phyloP scores from a whole-genome alignment of 2,113 vertebrate genomes.

The Camelus bactrianus region DNA sequence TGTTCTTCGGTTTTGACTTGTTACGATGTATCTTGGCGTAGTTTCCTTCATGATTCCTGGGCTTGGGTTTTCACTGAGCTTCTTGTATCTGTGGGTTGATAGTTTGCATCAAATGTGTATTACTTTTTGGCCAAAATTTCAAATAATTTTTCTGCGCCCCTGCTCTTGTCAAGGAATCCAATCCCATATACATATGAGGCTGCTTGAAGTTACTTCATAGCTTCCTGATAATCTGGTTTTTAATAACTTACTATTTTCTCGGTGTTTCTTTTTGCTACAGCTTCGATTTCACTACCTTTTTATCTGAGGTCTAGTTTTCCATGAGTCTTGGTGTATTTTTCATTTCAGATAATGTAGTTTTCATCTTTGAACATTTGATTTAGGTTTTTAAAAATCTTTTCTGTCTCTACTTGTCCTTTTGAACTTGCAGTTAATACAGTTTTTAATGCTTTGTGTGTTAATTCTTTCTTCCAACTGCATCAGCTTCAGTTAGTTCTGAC shows the following conservation, averaged over 20 bases:
- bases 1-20: neutral
- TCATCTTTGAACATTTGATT: neutral
- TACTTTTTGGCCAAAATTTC: neutral
- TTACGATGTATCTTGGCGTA: neutral
- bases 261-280: rapidly evolving
- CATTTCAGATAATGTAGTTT: neutral
- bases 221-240: neutral
- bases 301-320: neutral
- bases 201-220: rapidly evolving
- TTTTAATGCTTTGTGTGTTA: neutral
- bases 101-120: neutral
- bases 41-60: neutral
- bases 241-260: no score
- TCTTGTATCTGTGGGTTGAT: neutral
- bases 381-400: neutral
- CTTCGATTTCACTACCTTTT: neutral
- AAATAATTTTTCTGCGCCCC: neutral
- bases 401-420: neutral
- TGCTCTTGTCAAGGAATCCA: neutral
- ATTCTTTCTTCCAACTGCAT: neutral
- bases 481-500: neutral
- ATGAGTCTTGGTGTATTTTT: neutral
- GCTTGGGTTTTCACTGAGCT: neutral
- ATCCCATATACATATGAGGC: rapidly evolving
- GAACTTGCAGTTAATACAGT: neutral